phyloP scores from a whole-genome alignment of 2,888 invertebrate species.

The Erannis defoliaria region DNA sequence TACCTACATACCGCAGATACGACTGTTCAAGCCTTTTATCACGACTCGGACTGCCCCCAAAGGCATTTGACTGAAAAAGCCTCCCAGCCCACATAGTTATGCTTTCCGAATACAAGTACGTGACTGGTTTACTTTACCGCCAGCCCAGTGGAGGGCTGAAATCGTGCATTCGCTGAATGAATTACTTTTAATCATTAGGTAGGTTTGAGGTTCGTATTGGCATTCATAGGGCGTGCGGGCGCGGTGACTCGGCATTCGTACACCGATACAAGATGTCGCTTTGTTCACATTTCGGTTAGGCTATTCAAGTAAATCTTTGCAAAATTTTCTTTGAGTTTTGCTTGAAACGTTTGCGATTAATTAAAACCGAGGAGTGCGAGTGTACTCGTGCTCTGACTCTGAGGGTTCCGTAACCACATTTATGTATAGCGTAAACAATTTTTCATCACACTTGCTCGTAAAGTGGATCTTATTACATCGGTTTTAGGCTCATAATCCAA shows the following conservation, averaged over 20 bases:
- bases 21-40: constrained; percentile 43
- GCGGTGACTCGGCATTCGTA: constrained; percentile 43
- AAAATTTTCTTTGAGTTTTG: constrained; percentile 1
- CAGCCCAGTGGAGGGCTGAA: constrained; percentile 46
- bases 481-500: too few relatives aligned
- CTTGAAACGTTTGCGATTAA: too few relatives aligned
- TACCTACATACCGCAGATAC: constrained; percentile 34
- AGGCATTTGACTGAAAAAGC: constrained; percentile 50
- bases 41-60: constrained; percentile 39
- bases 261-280: constrained; percentile 45
- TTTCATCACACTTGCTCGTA: too few relatives aligned
- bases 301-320: constrained; percentile 35
- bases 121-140: constrained; percentile 57
- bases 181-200: constrained; percentile 61
- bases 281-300: constrained; percentile 28
- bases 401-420: too few relatives aligned
- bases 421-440: too few relatives aligned
- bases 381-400: too few relatives aligned
- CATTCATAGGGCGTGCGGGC: constrained; percentile 47
- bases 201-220: constrained; percentile 55
- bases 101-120: constrained; percentile 50
- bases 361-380: background rate
- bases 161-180: constrained; percentile 59
- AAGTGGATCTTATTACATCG: too few relatives aligned
- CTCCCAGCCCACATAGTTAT: constrained; percentile 49